phyloP scores from a whole-genome alignment of 2,797 vertebrate species.

The Malacoraja senta region DNA sequence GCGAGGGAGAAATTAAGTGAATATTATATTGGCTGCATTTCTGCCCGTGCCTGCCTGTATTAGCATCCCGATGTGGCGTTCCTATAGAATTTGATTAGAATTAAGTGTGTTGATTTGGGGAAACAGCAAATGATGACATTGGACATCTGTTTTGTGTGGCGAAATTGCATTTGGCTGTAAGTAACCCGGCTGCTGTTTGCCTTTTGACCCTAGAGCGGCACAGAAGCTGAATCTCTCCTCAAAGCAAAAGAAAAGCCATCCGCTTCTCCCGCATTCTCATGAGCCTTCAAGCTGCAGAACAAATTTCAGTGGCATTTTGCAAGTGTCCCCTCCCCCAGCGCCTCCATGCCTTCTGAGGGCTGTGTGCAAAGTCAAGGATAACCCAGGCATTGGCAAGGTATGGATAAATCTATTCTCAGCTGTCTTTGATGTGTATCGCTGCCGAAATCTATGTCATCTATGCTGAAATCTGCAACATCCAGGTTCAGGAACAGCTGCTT shows the following conservation, averaged over 20 bases:
- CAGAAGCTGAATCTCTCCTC: conserved; percentile 97
- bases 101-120: conserved; percentile 50
- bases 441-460: neutral
- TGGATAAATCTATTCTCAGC: conserved; percentile 24
- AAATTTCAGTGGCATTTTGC: conserved; percentile 85
- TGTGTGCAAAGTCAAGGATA: conserved; percentile 93
- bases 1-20: conserved; percentile 42
- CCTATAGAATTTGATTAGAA: conserved; percentile 55
- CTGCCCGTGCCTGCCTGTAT: conserved; percentile 43
- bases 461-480: too few relatives aligned
- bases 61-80: conserved; percentile 44
- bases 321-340: conserved; percentile 80
- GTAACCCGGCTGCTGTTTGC: conserved; percentile 48
- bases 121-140: conserved; percentile 46
- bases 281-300: conserved; percentile 80
- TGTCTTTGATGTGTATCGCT: neutral
- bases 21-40: conserved; percentile 42
- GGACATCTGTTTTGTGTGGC: conserved; percentile 51
- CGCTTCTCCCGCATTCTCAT: conserved; percentile 65
- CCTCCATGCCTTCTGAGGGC: conserved; percentile 93
- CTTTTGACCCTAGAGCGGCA: conserved; percentile 70
- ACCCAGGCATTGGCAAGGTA: conserved; percentile 90
- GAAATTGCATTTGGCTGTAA: conserved; percentile 43
- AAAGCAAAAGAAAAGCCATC: conserved; percentile 84
- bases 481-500: too few relatives aligned